Base-by-base conservation (phyloP, 2,888 invertebrate genomes). In the Philopedon plagiatum region DNA sequence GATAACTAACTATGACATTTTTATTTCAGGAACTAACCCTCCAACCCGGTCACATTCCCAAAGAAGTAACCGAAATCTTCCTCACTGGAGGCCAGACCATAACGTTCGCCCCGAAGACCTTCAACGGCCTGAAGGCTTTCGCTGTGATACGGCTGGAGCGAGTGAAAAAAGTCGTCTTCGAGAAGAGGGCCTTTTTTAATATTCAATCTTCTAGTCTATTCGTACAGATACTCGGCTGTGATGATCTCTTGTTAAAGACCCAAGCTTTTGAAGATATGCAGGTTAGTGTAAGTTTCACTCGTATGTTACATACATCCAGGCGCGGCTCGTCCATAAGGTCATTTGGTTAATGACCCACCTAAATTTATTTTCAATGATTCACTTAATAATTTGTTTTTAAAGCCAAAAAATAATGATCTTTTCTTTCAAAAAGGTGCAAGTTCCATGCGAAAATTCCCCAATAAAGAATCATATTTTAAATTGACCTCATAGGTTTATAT, bases 241-340 rank as follows among this genome's bases (percentile, higher is more conserved):
- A 88, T 77, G 83, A 86, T 61, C 86, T 92, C 51, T 85, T 88
- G 13, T 86, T 93, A 67, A 91, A 91, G 83, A 89, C 89, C 75
- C 88, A 87, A 74, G 88, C 92, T 19, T 92, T 92, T 81, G 87
- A 87, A 78, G 89, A 89, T 74, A 87, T 90, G 69, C 87, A 88
- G 84, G 90, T 86, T 39, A 26, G 41, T 58, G 11, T 23, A 1
- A 49, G 5, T 18, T 44, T 5, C 11, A 39, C 39, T 7, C 11
- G 15, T 13, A 39, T 39, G 15, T 13, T 7, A 13, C 4, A 11
- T 39, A n/a, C n/a, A n/a, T n/a, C n/a, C n/a, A n/a, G n/a, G n/a
- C n/a, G n/a, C n/a, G n/a, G n/a, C n/a, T n/a, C n/a, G n/a, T n/a
- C n/a, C n/a, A n/a, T n/a, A n/a, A n/a, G n/a, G n/a, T n/a, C n/a